Percentiles rank a stretch among this genome's conserved stretches.
Evolutionary conservation across 2,113 vertebrate genomes (phyloP).

Genomic region (Scartelaos histophorus): DNA sequence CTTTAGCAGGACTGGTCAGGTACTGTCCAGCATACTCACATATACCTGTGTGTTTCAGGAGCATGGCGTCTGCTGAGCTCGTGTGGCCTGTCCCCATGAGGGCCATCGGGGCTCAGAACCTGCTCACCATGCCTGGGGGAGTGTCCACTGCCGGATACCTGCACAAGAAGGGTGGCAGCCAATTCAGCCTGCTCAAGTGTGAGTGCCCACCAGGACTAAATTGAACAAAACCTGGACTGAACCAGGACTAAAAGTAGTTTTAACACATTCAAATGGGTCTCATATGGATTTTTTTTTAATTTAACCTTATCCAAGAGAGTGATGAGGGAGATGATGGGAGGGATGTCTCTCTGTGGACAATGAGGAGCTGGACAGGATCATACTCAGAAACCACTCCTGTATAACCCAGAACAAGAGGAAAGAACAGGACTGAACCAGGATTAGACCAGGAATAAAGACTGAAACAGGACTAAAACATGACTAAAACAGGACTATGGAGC

Average conservation of each 20-base stretch:
- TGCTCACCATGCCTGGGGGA: slow-evolving; percentile 96
- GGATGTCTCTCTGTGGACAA: too few species aligned
- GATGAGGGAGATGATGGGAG: too few species aligned
- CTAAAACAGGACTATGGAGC: background rate
- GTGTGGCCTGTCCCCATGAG: slow-evolving; percentile 94
- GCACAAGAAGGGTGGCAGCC: slow-evolving; percentile 97
- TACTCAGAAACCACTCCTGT: too few species aligned
- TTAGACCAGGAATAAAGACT: too few species aligned
- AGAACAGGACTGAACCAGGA: background rate
- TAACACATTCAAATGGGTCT: too few species aligned
- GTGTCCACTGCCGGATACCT: slow-evolving; percentile 88
- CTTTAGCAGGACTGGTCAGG: too few species aligned
- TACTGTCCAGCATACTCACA: too few species aligned
- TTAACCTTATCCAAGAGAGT: too few species aligned
- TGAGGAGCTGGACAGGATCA: too few species aligned
- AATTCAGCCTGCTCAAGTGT: slow-evolving; percentile 94
- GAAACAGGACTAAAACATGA: background rate
- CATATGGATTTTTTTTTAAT: too few species aligned
- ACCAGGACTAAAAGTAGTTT: background rate
- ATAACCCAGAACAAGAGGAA: too few species aligned
- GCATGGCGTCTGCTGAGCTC: slow-evolving; percentile 84
- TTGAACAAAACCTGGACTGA: background rate
- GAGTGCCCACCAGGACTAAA: slow-evolving; percentile 62
- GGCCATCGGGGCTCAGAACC: slow-evolving; percentile 96
- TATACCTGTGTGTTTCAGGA: slow-evolving; percentile 66